Evolutionary conservation across 2,888 invertebrate species (phyloP).

Genomic region (Schrankia costaestrigalis): DNA sequence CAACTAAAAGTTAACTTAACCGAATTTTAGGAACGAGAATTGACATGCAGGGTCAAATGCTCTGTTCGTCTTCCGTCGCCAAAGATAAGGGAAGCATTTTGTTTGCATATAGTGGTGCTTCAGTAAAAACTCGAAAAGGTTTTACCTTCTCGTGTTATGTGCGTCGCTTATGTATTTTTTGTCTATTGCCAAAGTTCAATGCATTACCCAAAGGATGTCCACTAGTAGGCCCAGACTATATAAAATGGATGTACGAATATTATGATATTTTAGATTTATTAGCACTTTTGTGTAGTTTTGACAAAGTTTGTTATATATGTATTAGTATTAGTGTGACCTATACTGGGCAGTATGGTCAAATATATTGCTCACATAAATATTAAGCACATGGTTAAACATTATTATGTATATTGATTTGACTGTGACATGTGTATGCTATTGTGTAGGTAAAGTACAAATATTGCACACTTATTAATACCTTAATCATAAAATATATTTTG

Average conservation of each 20-base stretch:
- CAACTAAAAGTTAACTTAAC: too few species aligned
- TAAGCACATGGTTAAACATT: constrained; percentile 46
- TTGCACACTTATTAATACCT: constrained; percentile 38
- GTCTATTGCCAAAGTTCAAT: constrained; percentile 12
- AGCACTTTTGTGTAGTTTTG: constrained; percentile 27
- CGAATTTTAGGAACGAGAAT: too few species aligned
- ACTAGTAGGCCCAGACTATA: constrained; percentile 6
- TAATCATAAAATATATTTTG: constrained; percentile 28
- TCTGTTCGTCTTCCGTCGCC: constrained; percentile 32
- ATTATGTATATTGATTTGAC: constrained; percentile 26
- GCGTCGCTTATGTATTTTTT: constrained; percentile 14
- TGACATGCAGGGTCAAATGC: constrained; percentile 5
- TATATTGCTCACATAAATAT: constrained; percentile 59
- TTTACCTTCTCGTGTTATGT: constrained; percentile 4
- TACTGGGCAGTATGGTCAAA: constrained; percentile 24
- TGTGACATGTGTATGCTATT: constrained; percentile 32
- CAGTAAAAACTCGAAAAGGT: constrained; percentile 8
- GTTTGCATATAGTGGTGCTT: constrained; percentile 23
- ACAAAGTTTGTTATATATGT: constrained; percentile 24
- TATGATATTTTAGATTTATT: constrained; percentile 21
- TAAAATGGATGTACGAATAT: constrained; percentile 10
- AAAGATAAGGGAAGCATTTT: constrained; percentile 15
- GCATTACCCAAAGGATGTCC: constrained; percentile 13
- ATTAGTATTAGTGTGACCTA: constrained; percentile 20
- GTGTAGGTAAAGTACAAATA: constrained; percentile 51